These are phyloP conservation scores for Conger conger DNA, from an alignment of 2,113 vertebrate species.

Conservation along the genomic window DNA sequence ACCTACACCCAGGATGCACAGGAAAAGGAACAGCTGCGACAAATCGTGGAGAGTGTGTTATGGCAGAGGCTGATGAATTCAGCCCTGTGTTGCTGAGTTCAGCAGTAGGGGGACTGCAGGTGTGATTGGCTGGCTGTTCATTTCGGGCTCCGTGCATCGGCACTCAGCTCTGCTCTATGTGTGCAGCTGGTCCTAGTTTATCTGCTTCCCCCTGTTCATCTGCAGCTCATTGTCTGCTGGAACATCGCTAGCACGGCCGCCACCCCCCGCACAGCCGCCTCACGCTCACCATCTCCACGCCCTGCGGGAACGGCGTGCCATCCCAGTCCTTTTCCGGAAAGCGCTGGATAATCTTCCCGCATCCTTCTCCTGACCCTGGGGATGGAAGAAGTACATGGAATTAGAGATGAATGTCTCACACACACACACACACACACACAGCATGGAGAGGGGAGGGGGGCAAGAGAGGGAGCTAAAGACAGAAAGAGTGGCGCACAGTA, in stretches of 20 bases:
- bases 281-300: constrained; percentile 93
- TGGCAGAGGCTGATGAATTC: neutral
- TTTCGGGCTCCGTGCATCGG: neutral
- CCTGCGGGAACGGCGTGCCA: constrained; percentile 94
- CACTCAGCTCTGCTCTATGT: neutral
- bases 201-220: neutral
- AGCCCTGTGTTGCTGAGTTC: neutral
- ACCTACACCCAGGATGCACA: neutral
- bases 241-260: neutral
- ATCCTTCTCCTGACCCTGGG: constrained; percentile 86
- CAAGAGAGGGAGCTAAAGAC: too few relatives aligned
- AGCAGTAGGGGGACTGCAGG: too few relatives aligned
- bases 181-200: neutral
- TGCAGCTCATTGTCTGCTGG: neutral
- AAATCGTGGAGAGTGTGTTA: neutral
- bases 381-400: constrained; percentile 32
- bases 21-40: neutral
- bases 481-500: too few relatives aligned
- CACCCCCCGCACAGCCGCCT: neutral
- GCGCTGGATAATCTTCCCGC: constrained; percentile 96
- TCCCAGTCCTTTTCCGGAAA: constrained; percentile 97
- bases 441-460: neutral
- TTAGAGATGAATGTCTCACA: constrained; percentile 14
- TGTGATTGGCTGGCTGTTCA: neutral
- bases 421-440: neutral